phyloP scores from a whole-genome alignment of 2,797 vertebrate species.

The Sebastolobus alascanus region DNA sequence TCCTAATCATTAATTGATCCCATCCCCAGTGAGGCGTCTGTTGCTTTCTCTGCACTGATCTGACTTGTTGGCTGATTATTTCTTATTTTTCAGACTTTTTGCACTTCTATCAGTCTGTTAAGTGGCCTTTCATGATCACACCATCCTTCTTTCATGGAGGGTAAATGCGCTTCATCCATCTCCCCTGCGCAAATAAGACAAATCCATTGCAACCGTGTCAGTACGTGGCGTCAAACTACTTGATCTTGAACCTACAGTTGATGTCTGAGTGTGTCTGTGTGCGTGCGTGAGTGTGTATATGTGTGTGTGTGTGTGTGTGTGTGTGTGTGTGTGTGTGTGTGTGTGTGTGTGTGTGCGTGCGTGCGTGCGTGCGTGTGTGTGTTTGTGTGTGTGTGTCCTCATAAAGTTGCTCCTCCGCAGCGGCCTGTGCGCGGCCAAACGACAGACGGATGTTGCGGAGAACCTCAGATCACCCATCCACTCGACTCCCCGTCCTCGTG shows the following conservation, averaged over 20 bases:
- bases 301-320: neutral
- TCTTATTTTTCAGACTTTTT: constrained; percentile 44
- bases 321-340: neutral
- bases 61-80: constrained; percentile 52
- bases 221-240: constrained; percentile 30
- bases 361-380: neutral
- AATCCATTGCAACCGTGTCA: constrained; percentile 9
- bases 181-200: constrained; percentile 11
- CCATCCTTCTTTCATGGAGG: neutral
- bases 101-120: constrained; percentile 14
- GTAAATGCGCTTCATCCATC: constrained; percentile 30
- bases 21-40: constrained; percentile 37
- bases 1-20: constrained; percentile 51
- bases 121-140: constrained; percentile 1
- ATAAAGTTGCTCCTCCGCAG: constrained; percentile 77
- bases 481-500: constrained; percentile 20
- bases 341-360: neutral
- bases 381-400: constrained; percentile 8
- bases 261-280: neutral
- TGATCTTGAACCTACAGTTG: constrained; percentile 14
- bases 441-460: constrained; percentile 70
- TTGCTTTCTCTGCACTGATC: constrained; percentile 46
- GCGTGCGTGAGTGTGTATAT: neutral
- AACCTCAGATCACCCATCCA: constrained; percentile 38
- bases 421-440: constrained; percentile 67